A percentile compares a stretch with the other conserved stretches of the same genome.
These are phyloP conservation scores for Hucho hucho DNA, from an alignment of 2,113 vertebrate genomes.

Conservation along the genomic window DNA sequence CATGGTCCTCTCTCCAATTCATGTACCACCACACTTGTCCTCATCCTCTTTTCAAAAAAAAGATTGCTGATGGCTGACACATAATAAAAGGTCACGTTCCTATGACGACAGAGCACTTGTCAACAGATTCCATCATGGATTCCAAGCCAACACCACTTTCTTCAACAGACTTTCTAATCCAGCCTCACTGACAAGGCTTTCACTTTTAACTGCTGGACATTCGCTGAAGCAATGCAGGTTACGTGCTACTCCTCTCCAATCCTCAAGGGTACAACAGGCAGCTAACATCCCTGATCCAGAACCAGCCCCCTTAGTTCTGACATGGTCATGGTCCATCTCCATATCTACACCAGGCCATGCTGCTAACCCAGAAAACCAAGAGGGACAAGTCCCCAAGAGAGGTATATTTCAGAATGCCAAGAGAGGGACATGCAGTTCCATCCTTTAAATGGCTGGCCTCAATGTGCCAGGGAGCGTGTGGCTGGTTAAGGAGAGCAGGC, in stretches of 20 bases:
- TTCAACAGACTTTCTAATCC: slow-evolving; percentile 58
- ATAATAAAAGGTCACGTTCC: slow-evolving; percentile 39
- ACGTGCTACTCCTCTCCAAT: slow-evolving; percentile 35
- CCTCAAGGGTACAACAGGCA: slow-evolving; percentile 6
- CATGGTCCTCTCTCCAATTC: not conserved
- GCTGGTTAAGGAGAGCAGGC: slow-evolving; percentile 17
- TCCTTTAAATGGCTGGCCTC: not conserved
- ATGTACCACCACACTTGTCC: slow-evolving; percentile 9
- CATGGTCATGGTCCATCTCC: slow-evolving; percentile 48
- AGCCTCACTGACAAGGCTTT: slow-evolving; percentile 40
- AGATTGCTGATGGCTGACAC: slow-evolving; percentile 58
- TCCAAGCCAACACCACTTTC: slow-evolving; percentile 49
- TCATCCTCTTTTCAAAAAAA: slow-evolving; percentile 43
- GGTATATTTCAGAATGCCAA: too few relatives aligned
- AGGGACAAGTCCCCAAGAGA: slow-evolving; percentile 1
- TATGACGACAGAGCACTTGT: slow-evolving; percentile 18
- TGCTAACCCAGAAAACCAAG: slow-evolving; percentile 37
- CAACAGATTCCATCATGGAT: slow-evolving; percentile 47
- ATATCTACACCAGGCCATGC: slow-evolving; percentile 20
- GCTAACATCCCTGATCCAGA: too few relatives aligned
- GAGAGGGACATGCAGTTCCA: too few relatives aligned
- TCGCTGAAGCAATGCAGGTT: slow-evolving; percentile 39
- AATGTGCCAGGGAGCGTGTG: slow-evolving; percentile 31
- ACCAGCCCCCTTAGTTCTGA: slow-evolving; percentile 42
- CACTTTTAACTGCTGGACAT: slow-evolving; percentile 51